phyloP scores from a whole-genome alignment of 2,888 invertebrate species.

The Drosophila melanosoma region DNA sequence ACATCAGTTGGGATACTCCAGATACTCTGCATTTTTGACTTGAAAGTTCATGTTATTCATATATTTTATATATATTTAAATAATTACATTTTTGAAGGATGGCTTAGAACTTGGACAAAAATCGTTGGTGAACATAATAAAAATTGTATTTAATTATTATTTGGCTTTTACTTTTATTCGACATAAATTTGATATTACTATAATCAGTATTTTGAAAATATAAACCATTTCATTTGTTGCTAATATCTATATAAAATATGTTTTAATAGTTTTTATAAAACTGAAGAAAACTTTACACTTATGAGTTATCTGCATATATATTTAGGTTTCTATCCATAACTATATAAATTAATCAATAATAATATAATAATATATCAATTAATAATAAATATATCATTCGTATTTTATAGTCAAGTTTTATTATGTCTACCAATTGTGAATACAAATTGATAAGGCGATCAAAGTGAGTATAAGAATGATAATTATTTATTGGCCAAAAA shows the following conservation, averaged over 20 bases:
- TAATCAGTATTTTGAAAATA: not conserved
- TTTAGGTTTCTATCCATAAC: not conserved
- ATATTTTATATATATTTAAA: not conserved
- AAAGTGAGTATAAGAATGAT: not conserved
- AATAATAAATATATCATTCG: not conserved
- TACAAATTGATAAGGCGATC: not conserved
- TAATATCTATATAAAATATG: not conserved
- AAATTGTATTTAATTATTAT: not conserved
- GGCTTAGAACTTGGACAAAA: too few species aligned
- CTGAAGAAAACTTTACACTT: not conserved
- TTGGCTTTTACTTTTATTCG: not conserved
- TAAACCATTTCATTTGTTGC: not conserved
- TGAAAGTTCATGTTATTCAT: not conserved
- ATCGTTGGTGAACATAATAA: not conserved
- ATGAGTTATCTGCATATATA: not conserved
- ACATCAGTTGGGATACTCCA: not conserved
- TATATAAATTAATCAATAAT: too few species aligned
- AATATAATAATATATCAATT: too few species aligned
- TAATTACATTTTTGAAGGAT: too few species aligned
- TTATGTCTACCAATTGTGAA: not conserved
- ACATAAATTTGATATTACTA: not conserved
- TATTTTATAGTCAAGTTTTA: not conserved
- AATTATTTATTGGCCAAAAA: slow-evolving; percentile 24
- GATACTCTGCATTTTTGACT: not conserved
- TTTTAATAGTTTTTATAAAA: not conserved